Base-by-base conservation (phyloP, 2,888 invertebrate genomes). In the Acleris cristana region DNA sequence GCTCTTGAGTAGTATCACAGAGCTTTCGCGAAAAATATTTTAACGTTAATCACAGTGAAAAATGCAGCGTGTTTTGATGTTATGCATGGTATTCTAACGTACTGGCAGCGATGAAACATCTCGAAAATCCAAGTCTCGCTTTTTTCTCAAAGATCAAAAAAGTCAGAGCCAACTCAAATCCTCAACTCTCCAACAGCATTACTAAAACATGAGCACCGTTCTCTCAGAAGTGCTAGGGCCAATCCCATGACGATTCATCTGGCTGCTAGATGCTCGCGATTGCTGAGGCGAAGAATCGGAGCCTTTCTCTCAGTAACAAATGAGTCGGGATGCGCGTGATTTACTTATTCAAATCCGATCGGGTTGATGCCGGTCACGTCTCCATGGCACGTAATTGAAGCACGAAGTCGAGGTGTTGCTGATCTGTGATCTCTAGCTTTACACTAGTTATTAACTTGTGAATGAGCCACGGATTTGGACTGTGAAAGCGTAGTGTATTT, bases 341-440 rank as follows among this genome's bases (percentile, higher is more conserved):
- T 88, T 87, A 89, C 89, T 85, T 86, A 89, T 89, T 90, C 86
- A 89, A 90, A 90, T 89, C 88, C 86, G 82, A 83, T 81, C 76
- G 74, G 71, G 71, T 70, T 77, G 82, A 85, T 79, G 82, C 84
- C 77, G 81, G 87, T 88, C 88, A 88, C 88, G 88, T 88, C 83
- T 81, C 74, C 74, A 70, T 70, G 74, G 76, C 82, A 83, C 78
- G 83, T 76, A 86, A 81, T 83, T 81, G 69, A 75, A 71, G 74
- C 87, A 87, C 86, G 87, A 66, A 83, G 76, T 77, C 64, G 70
- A 82, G 80, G 83, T 83, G 82, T 83, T 79, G 84, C 82, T 78
- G 83, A 85, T 83, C 81, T 77, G 75, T 77, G 83, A 81, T 82
- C 75, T 75, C 73, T 75, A 77, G 82, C 76, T 74, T 71, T 75